phyloP scores from a whole-genome alignment of 2,113 vertebrate genomes.

The Galeopterus variegatus region DNA sequence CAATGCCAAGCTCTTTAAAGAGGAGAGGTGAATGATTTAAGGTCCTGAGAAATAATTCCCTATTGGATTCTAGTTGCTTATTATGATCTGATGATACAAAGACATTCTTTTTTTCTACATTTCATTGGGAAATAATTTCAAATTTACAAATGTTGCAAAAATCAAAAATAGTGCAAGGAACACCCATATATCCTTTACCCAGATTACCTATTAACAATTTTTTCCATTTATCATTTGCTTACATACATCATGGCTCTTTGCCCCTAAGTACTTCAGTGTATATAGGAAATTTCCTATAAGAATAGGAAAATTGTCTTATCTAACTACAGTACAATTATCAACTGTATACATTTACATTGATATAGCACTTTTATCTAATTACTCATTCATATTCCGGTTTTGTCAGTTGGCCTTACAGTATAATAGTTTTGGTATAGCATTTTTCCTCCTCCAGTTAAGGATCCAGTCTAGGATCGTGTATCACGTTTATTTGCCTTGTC shows the following conservation, averaged over 20 bases:
- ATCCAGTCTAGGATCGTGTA: not conserved
- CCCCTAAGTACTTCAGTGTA: not conserved
- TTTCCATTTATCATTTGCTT: not conserved
- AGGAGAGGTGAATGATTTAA: not conserved
- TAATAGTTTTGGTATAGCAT: not conserved
- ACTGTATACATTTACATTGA: slow-evolving; percentile 42
- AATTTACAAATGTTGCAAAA: slow-evolving; percentile 37
- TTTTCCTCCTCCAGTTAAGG: not conserved
- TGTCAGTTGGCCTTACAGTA: not conserved
- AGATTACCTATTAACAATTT: slow-evolving; percentile 34
- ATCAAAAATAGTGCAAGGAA: slow-evolving; percentile 4
- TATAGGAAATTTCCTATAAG: not conserved
- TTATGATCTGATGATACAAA: slow-evolving; percentile 36
- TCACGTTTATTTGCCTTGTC: not conserved
- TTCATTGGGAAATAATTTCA: slow-evolving; percentile 62
- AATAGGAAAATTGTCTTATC: slow-evolving; percentile 31
- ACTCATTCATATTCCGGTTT: not conserved
- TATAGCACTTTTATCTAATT: slow-evolving; percentile 41
- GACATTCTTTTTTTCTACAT: not conserved
- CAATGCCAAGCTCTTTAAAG: slow-evolving; percentile 41
- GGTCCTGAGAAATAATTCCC: not conserved
- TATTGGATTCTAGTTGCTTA: not conserved
- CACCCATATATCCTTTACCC: not conserved
- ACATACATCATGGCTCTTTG: not conserved
- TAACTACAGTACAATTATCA: slow-evolving; percentile 11